These are phyloP conservation scores for Oreochromis spilurus DNA, from an alignment of 2,113 vertebrate species.

Conservation along the genomic window DNA sequence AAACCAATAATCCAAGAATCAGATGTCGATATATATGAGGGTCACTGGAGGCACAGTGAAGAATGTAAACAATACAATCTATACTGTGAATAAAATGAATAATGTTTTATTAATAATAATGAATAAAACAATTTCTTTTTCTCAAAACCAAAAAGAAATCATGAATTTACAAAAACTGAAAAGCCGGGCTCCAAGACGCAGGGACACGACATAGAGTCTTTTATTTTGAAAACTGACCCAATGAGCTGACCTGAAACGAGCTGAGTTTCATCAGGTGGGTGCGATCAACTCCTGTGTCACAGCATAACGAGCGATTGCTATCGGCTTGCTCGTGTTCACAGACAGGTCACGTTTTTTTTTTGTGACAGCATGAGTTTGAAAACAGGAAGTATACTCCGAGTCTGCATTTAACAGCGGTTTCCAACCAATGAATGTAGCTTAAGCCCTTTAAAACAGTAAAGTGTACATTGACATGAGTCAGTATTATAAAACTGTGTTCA, in stretches of 20 bases:
- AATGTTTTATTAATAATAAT: too few species aligned
- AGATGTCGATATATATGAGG: neutral
- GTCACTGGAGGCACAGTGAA: neutral
- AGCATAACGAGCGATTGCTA: neutral
- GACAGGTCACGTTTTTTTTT: rapidly evolving
- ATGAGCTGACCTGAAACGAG: neutral
- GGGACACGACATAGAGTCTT: neutral
- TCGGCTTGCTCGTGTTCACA: neutral
- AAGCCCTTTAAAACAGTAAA: neutral
- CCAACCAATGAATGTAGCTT: neutral
- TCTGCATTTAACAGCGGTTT: neutral
- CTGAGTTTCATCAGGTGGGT: neutral
- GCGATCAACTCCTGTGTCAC: neutral
- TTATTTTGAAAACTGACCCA: neutral
- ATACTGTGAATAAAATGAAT: too few species aligned
- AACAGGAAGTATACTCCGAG: neutral
- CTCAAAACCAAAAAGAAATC: neutral
- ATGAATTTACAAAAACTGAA: neutral
- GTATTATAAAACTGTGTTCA: neutral
- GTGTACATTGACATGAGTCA: neutral
- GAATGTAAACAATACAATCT: neutral
- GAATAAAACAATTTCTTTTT: neutral
- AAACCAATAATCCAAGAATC: neutral
- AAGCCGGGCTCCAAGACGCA: neutral
- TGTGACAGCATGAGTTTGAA: neutral